A percentile compares a stretch with the other conserved stretches of the same genome.
Conservation (phyloP, 2,888 invertebrate genomes). For the Acrobasis suavella region DNA sequence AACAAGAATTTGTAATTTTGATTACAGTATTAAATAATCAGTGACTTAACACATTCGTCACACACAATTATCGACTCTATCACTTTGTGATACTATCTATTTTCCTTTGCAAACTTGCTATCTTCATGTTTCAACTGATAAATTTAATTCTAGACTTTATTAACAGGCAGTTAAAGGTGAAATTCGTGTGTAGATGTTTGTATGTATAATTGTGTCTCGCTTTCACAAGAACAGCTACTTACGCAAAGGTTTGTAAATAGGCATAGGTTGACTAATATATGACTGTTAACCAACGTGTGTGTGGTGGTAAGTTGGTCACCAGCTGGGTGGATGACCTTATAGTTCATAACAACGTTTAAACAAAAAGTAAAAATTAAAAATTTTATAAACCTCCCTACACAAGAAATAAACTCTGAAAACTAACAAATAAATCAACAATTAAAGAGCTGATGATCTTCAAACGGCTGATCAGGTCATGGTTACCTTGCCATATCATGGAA, state of each 20-base stretch:
- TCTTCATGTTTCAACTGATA: not conserved
- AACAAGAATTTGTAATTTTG: constrained; percentile 8
- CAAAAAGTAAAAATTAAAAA: too few relatives aligned
- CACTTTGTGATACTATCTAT: not conserved
- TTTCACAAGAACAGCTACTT: constrained; percentile 4
- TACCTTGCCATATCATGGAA: too few relatives aligned
- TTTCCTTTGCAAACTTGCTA: not conserved
- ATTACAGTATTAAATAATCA: constrained; percentile 16
- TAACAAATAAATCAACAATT: too few relatives aligned
- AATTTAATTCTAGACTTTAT: not conserved
- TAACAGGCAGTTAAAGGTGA: not conserved
- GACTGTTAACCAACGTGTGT: constrained; percentile 4
- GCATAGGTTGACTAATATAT: constrained; percentile 10
- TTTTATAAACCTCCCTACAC: too few relatives aligned
- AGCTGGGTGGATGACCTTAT: not conserved
- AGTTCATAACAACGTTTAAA: not conserved
- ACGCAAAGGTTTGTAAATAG: constrained; percentile 10
- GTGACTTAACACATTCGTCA: not conserved
- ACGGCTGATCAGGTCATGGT: too few relatives aligned
- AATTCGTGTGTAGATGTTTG: not conserved
- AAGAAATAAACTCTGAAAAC: too few relatives aligned
- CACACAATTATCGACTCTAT: not conserved
- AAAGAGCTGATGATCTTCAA: too few relatives aligned
- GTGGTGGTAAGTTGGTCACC: too few relatives aligned
- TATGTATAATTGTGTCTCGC: constrained; percentile 1